Conservation (phyloP, 2,797 vertebrate species). For the Varecia variegata region DNA sequence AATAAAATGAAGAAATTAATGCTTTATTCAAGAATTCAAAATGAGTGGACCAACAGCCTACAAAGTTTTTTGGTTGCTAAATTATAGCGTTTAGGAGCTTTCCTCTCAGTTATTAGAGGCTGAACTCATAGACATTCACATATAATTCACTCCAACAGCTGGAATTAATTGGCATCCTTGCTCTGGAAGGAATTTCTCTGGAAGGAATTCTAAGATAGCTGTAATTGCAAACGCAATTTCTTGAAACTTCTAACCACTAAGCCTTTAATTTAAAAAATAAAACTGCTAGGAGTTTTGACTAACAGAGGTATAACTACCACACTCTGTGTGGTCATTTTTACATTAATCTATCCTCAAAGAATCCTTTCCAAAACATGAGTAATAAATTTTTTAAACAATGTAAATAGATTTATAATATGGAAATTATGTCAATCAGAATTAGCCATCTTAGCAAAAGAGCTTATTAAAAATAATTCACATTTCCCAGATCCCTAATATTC, state of each 20-base stretch:
- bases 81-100: constrained; percentile 42
- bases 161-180: constrained; percentile 59
- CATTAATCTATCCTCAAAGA: not conserved
- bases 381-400: constrained; percentile 27
- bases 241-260: constrained; percentile 43
- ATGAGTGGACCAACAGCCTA: not conserved
- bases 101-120: not conserved
- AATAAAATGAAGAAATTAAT: not conserved
- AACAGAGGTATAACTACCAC: not conserved
- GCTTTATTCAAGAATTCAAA: constrained; percentile 32
- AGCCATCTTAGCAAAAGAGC: not conserved
- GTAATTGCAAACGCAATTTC: constrained; percentile 47
- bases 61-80: not conserved
- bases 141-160: constrained; percentile 44
- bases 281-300: constrained; percentile 29
- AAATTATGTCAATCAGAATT: constrained; percentile 4
- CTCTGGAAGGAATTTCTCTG: constrained; percentile 6
- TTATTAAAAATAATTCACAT: constrained; percentile 36
- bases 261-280: constrained; percentile 47
- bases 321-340: constrained; percentile 34
- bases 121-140: constrained; percentile 38
- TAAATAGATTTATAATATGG: not conserved
- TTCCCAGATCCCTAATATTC: not conserved
- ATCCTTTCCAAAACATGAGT: constrained; percentile 46
- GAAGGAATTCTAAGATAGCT: constrained; percentile 61